phyloP scores from a whole-genome alignment of 2,888 invertebrate genomes.

The Nomada flava region DNA sequence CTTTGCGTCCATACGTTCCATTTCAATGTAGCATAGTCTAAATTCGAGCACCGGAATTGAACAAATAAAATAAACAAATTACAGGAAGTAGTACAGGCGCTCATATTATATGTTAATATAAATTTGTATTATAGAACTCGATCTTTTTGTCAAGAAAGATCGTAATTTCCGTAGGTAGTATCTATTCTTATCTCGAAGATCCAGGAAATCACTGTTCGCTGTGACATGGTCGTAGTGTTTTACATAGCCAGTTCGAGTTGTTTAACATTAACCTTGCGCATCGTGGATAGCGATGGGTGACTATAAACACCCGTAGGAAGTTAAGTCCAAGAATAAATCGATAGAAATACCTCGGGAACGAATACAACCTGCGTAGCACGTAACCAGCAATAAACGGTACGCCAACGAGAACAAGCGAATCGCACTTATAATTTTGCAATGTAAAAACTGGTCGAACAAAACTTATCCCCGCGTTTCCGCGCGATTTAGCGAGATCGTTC shows the following conservation, averaged over 20 bases:
- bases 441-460: too few relatives aligned
- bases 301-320: slow-evolving; percentile 48
- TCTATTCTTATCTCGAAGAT: too few relatives aligned
- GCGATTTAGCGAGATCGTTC: too few relatives aligned
- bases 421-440: background rate
- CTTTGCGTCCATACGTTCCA: too few relatives aligned
- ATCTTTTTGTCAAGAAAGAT: too few relatives aligned
- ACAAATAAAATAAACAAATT: too few relatives aligned
- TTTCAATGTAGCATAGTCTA: too few relatives aligned
- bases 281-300: background rate
- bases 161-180: too few relatives aligned
- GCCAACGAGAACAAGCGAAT: background rate
- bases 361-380: background rate
- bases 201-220: background rate
- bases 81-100: too few relatives aligned
- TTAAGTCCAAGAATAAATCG: slow-evolving; percentile 53
- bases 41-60: too few relatives aligned
- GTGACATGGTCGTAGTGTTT: background rate
- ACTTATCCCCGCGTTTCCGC: background rate
- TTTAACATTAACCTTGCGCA: slow-evolving; percentile 67
- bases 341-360: slow-evolving; percentile 42
- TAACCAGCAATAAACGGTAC: background rate
- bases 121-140: too few relatives aligned
- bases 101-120: too few relatives aligned
- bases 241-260: slow-evolving; percentile 47